Conservation (phyloP, 2,888 invertebrate species). For the Augochlorella aurata region DNA sequence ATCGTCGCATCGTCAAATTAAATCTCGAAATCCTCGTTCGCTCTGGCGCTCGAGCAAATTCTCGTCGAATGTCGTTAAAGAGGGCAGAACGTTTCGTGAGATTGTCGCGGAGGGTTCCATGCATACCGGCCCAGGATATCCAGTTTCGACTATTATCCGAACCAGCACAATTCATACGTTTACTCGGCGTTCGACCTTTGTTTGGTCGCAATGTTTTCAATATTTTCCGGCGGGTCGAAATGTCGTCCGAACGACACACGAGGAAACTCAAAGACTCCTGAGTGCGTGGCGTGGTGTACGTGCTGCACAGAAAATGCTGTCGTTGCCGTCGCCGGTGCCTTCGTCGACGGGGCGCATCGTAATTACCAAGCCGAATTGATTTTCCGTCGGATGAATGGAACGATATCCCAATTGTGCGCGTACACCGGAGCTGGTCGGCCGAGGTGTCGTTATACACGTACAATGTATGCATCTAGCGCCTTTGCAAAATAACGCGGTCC, state of each 20-base stretch:
- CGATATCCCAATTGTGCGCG: constrained; percentile 59
- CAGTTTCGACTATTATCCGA: background rate
- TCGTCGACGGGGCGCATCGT: constrained; percentile 42
- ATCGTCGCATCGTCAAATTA: constrained; percentile 31
- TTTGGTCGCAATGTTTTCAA: too few species aligned
- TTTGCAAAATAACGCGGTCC: constrained; percentile 50
- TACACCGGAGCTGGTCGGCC: constrained; percentile 15
- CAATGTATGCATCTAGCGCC: constrained; percentile 39
- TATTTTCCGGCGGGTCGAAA: too few species aligned
- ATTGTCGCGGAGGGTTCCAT: background rate
- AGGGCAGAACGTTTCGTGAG: background rate
- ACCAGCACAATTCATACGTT: background rate
- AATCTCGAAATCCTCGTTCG: constrained; percentile 20
- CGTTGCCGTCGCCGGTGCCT: constrained; percentile 36
- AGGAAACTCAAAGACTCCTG: background rate
- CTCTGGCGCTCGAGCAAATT: constrained; percentile 15
- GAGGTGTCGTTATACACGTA: constrained; percentile 19
- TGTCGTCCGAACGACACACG: background rate
- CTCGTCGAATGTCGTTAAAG: constrained; percentile 7
- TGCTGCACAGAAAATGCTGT: constrained; percentile 12
- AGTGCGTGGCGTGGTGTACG: background rate
- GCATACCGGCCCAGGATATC: background rate
- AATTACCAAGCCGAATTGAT: constrained; percentile 66
- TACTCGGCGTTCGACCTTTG: too few species aligned
- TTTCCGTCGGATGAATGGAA: constrained; percentile 63